These are phyloP conservation scores for Epinephelus lanceolatus DNA, from an alignment of 2,113 vertebrate genomes.

Conservation along the genomic window DNA sequence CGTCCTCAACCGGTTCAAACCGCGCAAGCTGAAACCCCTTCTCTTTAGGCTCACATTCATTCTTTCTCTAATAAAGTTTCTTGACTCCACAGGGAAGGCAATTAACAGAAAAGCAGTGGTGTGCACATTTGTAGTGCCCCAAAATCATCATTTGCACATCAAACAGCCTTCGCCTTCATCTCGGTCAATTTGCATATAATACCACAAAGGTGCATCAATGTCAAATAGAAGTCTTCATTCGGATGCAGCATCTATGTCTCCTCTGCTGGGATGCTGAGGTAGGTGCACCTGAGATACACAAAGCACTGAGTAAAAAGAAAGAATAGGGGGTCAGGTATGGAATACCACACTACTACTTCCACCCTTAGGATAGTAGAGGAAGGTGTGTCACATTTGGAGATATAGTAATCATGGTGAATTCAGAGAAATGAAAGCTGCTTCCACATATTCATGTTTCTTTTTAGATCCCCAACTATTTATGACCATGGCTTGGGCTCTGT, in stretches of 20 bases:
- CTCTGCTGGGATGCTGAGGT: constrained; percentile 45
- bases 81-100: constrained; percentile 74
- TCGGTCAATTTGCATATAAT: constrained; percentile 78
- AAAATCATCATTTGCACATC: constrained; percentile 82
- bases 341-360: neutral
- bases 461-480: neutral
- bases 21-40: constrained; percentile 40
- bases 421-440: constrained; percentile 8
- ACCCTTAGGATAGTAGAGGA: neutral
- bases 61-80: constrained; percentile 72
- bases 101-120: constrained; percentile 79
- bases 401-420: constrained; percentile 17
- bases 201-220: constrained; percentile 78
- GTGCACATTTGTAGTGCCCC: constrained; percentile 69
- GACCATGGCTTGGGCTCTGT: neutral
- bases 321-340: constrained; percentile 8
- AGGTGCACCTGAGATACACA: constrained; percentile 27
- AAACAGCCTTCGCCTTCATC: constrained; percentile 73
- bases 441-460: neutral
- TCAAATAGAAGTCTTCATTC: constrained; percentile 77
- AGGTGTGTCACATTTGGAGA: neutral
- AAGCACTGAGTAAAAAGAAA: constrained; percentile 28
- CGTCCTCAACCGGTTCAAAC: constrained; percentile 46
- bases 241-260: constrained; percentile 40
- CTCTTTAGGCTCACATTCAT: constrained; percentile 51